Base-by-base conservation (phyloP, 2,797 vertebrate genomes). In the Falco columbarius region DNA sequence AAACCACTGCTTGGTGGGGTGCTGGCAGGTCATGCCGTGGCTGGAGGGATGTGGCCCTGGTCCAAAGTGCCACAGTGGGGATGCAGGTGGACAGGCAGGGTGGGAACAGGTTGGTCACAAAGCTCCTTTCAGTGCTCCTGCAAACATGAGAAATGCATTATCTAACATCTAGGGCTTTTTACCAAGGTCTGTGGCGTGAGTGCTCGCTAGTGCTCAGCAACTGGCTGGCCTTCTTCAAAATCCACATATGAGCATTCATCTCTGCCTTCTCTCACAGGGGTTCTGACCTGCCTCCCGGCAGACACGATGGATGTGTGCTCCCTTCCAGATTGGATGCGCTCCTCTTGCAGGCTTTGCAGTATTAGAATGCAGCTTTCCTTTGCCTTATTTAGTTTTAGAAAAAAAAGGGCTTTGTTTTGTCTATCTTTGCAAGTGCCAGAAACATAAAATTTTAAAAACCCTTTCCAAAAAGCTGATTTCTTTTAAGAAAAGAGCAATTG, bases 371-470 rank as follows among this genome's bases (percentile, higher is more conserved):
- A 93, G 77, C 91, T 91, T 93, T 94, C 70, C 70, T 93, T 94
- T 91, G 79, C 93, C 94, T 95, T 93, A 91, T 93, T 94, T 96
- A 95, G 96, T 91, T 95, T 79, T 30, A 61, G 52, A 36, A 67
- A 81, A 58, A 81, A 90, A 52, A 2, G 0, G 1, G 17, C 7
- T 92, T 97, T 97, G 92, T 94, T 97, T 96, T 94, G 95, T 96
- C 94, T 96, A 54, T 42, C 38, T 10, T 38, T 44, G 19, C 40
- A 68, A 95, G 66, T 86, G 95, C 96, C 94, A 96, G 68, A 86
- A 96, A 81, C 46, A 46, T 51, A 63, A 54, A 59, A 66, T 24
- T 72, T 73, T 44, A 32, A 59, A 95, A 88, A 32, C 15, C 18
- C 36, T 27, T 90, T 71, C 91, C 81, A 59, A 44, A 91, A 90